phyloP scores from a whole-genome alignment of 2,797 vertebrate species.

The Falco concolor region DNA sequence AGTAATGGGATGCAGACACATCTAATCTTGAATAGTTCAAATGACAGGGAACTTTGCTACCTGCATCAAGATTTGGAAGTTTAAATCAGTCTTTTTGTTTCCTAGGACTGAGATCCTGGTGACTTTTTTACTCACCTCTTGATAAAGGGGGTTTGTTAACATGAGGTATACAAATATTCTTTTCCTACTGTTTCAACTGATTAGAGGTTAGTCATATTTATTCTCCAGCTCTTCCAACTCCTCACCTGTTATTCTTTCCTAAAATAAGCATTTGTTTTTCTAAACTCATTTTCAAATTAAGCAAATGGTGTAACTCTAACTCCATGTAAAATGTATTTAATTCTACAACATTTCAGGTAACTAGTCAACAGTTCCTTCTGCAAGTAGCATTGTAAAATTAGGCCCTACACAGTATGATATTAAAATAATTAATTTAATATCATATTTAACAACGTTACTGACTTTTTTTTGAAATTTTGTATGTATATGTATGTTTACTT shows the following conservation, averaged over 20 bases:
- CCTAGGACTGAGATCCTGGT: background rate
- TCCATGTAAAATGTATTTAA: background rate
- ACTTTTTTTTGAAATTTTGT: background rate
- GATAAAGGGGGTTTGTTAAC: background rate
- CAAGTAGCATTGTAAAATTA: background rate
- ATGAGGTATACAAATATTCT: background rate
- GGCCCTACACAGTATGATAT: background rate
- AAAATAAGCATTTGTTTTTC: background rate
- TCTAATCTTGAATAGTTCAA: background rate
- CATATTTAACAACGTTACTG: background rate
- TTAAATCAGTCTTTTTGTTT: background rate
- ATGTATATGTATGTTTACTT: background rate
- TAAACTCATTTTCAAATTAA: background rate
- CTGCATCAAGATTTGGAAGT: background rate
- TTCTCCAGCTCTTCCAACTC: background rate
- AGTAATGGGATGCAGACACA: fast-evolving
- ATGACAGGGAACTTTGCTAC: background rate
- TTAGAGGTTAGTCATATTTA: background rate
- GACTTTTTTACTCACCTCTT: background rate
- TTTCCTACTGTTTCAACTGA: background rate
- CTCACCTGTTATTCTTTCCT: background rate
- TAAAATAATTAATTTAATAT: background rate
- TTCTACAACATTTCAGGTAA: background rate
- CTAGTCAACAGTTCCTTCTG: background rate
- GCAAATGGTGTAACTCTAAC: background rate